Evolutionary conservation across 2,888 invertebrate genomes (phyloP).

Genomic region (Sinhomidia bicolor): DNA sequence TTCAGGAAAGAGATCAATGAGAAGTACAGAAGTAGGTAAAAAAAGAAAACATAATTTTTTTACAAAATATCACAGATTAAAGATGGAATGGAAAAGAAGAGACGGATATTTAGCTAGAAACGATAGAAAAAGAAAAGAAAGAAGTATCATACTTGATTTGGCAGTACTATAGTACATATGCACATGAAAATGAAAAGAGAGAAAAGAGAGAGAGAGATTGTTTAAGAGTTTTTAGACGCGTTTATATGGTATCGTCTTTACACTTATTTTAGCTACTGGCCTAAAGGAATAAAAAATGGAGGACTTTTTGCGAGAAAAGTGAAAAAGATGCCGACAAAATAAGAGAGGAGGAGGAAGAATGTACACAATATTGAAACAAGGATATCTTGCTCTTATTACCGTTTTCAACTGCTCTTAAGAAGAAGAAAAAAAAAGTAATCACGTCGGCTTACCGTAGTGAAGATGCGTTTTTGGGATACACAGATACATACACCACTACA

Average conservation of each 20-base stretch:
- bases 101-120: not conserved
- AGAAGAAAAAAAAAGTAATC: not conserved
- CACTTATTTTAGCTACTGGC: not conserved
- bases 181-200: constrained; percentile 17
- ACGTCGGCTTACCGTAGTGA: not conserved
- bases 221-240: not conserved
- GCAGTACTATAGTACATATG: no score
- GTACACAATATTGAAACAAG: not conserved
- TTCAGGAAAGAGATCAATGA: not conserved
- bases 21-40: not conserved
- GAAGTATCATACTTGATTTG: not conserved
- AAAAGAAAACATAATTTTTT: constrained; percentile 1
- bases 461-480: not conserved
- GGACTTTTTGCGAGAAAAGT: not conserved
- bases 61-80: constrained; percentile 17
- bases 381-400: not conserved
- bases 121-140: not conserved
- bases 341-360: not conserved
- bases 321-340: not conserved
- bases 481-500: not conserved
- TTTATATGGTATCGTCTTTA: not conserved
- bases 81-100: constrained; percentile 2
- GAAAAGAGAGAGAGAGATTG: not conserved
- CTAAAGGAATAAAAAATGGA: not conserved
- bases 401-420: not conserved